Conservation (phyloP, 2,888 invertebrate genomes). For the Sympetrum striolatum region DNA sequence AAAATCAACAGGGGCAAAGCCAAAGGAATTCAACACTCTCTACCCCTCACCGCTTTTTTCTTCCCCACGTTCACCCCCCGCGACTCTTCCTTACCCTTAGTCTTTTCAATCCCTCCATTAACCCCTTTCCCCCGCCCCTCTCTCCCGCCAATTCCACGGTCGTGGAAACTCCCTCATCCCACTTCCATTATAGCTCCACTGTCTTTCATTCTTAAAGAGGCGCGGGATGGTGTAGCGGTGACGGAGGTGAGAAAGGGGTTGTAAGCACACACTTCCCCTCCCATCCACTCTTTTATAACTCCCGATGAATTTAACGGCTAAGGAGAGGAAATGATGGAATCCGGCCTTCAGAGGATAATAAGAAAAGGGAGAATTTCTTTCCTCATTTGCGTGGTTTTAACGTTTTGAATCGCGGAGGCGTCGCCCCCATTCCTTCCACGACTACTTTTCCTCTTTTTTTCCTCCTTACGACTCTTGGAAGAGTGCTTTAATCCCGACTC, state of each 20-base stretch:
- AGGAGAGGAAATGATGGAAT: constrained; percentile 37
- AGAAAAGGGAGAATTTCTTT: constrained; percentile 28
- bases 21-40: not conserved
- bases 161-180: not conserved
- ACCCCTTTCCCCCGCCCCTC: constrained; percentile 2
- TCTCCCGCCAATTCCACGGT: not conserved
- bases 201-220: constrained; percentile 44
- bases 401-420: not conserved
- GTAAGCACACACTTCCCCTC: constrained; percentile 7
- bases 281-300: constrained; percentile 27
- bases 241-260: not conserved
- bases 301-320: constrained; percentile 40
- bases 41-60: not conserved
- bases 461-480: not conserved
- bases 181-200: constrained; percentile 35
- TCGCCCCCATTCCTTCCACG: not conserved
- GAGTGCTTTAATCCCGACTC: not conserved
- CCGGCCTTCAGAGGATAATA: constrained; percentile 35
- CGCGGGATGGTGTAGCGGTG: not conserved
- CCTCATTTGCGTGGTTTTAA: constrained; percentile 21
- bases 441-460: not conserved
- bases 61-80: not conserved
- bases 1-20: no score
- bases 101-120: constrained; percentile 14
- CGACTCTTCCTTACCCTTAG: not conserved